A percentile compares a stretch with the other conserved stretches of the same genome.
These are phyloP conservation scores for Eretmochelys imbricata DNA, from an alignment of 2,113 vertebrate species.

Conservation along the genomic window DNA sequence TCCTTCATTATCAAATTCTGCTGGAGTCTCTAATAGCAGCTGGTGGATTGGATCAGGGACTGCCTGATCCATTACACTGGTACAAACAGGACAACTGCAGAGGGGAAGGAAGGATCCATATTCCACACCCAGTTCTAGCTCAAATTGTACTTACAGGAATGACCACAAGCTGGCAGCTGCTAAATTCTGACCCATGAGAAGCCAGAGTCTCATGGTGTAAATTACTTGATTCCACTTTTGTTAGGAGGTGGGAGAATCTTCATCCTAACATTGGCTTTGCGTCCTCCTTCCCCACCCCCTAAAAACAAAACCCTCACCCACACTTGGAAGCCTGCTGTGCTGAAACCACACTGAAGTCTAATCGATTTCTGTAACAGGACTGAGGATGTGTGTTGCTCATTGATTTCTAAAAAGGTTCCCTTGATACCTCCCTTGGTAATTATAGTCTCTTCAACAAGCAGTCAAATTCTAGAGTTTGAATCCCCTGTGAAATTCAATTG, in stretches of 20 bases:
- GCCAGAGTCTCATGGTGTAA: neutral
- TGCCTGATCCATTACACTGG: neutral
- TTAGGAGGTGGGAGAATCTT: neutral
- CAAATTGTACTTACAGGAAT: neutral
- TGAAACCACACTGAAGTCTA: slow-evolving; percentile 44
- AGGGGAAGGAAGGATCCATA: neutral
- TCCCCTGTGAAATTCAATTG: slow-evolving; percentile 69
- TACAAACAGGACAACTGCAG: neutral
- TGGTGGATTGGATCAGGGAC: neutral
- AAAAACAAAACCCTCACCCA: slow-evolving; percentile 14
- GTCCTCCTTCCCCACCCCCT: neutral
- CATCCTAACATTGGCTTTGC: neutral
- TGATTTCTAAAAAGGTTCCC: slow-evolving; percentile 73
- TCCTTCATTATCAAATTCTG: neutral
- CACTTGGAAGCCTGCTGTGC: slow-evolving; percentile 2
- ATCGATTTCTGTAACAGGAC: slow-evolving; percentile 64
- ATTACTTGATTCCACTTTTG: neutral
- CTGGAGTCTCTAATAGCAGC: slow-evolving; percentile 28
- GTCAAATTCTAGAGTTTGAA: slow-evolving; percentile 48
- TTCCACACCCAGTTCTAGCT: neutral
- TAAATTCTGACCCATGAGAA: neutral
- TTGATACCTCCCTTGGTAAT: slow-evolving; percentile 67
- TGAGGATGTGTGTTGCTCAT: slow-evolving; percentile 60
- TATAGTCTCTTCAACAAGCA: slow-evolving; percentile 56
- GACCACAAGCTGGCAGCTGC: neutral